Percentiles rank a stretch among this genome's conserved stretches.
Conservation (phyloP, 2,888 invertebrate genomes). For the Tetragnatha montana region DNA sequence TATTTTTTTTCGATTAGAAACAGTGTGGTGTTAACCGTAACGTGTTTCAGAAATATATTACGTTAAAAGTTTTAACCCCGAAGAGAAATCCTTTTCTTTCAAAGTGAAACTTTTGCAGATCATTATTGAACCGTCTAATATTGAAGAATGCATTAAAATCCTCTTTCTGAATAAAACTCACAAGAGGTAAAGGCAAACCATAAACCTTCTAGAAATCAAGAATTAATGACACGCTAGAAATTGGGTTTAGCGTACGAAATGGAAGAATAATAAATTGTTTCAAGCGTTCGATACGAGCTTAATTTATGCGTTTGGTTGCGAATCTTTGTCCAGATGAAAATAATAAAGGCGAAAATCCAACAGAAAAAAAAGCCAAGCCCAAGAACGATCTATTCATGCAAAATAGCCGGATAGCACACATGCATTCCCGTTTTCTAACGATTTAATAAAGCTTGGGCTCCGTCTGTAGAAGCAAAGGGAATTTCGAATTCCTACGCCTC, state of each 20-base stretch:
- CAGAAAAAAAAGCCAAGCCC: slow-evolving; percentile 25
- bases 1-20: no score
- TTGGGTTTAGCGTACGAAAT: slow-evolving; percentile 34
- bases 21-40: no score
- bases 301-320: slow-evolving; percentile 46
- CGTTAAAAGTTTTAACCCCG: background rate
- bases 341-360: background rate
- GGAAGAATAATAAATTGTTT: slow-evolving; percentile 41
- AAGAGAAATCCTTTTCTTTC: background rate
- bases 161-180: background rate
- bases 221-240: slow-evolving; percentile 36
- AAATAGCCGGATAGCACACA: slow-evolving; percentile 26
- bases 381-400: slow-evolving; percentile 57
- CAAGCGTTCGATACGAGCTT: slow-evolving; percentile 26
- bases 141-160: slow-evolving; percentile 10
- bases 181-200: background rate
- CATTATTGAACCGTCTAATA: background rate
- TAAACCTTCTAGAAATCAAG: slow-evolving; percentile 6
- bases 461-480: slow-evolving; percentile 14
- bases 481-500: slow-evolving; percentile 39
- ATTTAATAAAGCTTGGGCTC: slow-evolving; percentile 54
- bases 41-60: no score
- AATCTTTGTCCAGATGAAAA: slow-evolving; percentile 33
- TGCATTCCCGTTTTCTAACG: slow-evolving; percentile 61
- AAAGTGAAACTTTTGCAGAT: background rate